Percentiles rank a stretch among this genome's conserved stretches.
Conservation (phyloP, 2,888 invertebrate genomes). For the Pseudoips prasinana region DNA sequence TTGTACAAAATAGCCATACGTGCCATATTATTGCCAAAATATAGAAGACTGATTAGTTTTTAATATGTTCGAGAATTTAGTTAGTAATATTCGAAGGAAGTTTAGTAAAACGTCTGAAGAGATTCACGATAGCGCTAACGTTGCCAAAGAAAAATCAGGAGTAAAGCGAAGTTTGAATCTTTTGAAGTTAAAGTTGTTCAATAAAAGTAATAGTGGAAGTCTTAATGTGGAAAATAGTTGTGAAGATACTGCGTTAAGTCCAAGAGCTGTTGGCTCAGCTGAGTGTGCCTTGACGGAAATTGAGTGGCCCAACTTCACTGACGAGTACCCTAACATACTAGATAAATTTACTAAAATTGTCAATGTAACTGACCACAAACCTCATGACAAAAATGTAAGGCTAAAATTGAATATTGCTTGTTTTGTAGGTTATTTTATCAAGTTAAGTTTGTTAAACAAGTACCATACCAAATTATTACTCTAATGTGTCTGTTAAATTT, state of each 20-base stretch:
- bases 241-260: constrained; percentile 73
- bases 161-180: constrained; percentile 58
- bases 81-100: constrained; percentile 67
- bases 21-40: constrained; percentile 68
- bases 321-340: constrained; percentile 71
- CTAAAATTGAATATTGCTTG: not conserved
- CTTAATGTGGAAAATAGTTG: constrained; percentile 48
- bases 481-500: no score
- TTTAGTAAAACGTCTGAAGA: constrained; percentile 63
- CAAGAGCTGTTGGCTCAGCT: constrained; percentile 75
- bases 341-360: constrained; percentile 75
- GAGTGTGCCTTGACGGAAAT: constrained; percentile 72
- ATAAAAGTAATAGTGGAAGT: constrained; percentile 44
- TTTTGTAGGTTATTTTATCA: no score
- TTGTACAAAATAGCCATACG: constrained; percentile 46
- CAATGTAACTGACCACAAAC: constrained; percentile 46
- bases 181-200: constrained; percentile 57
- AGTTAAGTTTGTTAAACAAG: no score
- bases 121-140: constrained; percentile 35
- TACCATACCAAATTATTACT: no score
- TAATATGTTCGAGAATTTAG: constrained; percentile 73
- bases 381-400: constrained; percentile 52
- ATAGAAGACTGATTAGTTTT: constrained; percentile 69
- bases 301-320: constrained; percentile 80
- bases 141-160: constrained; percentile 53